A percentile compares a stretch with the other conserved stretches of the same genome.
phyloP scores from a whole-genome alignment of 2,888 invertebrate species.

The Micoletzkya japonica region DNA sequence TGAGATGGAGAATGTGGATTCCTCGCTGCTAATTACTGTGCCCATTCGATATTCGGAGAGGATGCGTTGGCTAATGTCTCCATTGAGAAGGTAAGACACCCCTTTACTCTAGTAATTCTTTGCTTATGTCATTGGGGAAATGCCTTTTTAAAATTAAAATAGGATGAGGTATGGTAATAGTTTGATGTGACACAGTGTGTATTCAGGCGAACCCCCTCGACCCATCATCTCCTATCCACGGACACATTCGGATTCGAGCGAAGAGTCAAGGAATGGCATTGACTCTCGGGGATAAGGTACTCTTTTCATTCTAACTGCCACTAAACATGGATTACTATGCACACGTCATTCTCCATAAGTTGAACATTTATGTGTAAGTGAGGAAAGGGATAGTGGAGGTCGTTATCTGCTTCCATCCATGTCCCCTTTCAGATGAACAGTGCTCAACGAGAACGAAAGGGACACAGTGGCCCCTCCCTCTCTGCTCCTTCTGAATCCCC shows the following conservation, averaged over 20 bases:
- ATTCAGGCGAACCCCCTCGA: slow-evolving; percentile 60
- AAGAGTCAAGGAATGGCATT: slow-evolving; percentile 99
- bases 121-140: background rate
- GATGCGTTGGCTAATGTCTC: slow-evolving; percentile 98
- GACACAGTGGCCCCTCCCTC: background rate
- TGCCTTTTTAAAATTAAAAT: too few relatives aligned
- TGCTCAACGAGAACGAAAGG: slow-evolving; percentile 34
- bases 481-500: slow-evolving; percentile 6
- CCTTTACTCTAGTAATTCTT: background rate
- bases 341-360: background rate
- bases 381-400: background rate
- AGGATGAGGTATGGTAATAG: too few relatives aligned
- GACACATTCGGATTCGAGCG: slow-evolving; percentile 95
- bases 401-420: too few relatives aligned
- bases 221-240: slow-evolving; percentile 81
- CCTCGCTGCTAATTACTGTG: slow-evolving; percentile 99
- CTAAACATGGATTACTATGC: too few relatives aligned
- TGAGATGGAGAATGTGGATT: slow-evolving; percentile 89
- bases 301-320: background rate
- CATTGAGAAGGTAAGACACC: slow-evolving; percentile 77
- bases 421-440: slow-evolving; percentile 34
- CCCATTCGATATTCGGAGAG: slow-evolving; percentile 81
- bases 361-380: background rate
- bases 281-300: slow-evolving; percentile 96
- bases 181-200: too few relatives aligned